Evolutionary conservation across 2,888 invertebrate species (phyloP).

Genomic region (Bembecia ichneumoniformis): DNA sequence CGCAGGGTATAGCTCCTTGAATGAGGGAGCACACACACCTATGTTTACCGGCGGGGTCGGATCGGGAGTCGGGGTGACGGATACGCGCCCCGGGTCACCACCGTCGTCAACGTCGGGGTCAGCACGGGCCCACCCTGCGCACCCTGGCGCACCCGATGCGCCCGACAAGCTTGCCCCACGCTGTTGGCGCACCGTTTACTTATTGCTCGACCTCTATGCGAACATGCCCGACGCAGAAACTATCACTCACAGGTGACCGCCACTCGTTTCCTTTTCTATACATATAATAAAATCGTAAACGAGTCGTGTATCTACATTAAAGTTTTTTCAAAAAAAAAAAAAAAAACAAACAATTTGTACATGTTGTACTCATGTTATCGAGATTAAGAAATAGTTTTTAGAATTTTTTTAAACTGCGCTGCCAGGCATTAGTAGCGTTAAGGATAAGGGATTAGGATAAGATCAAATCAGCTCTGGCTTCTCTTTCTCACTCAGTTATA

Average conservation of each 20-base stretch:
- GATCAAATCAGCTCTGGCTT: too few species aligned
- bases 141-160: slow-evolving; percentile 42
- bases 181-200: slow-evolving; percentile 96
- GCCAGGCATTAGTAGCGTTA: too few species aligned
- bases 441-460: too few species aligned
- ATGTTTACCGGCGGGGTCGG: slow-evolving; percentile 68
- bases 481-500: too few species aligned
- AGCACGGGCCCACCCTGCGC: slow-evolving; percentile 83
- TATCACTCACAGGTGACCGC: slow-evolving; percentile 77
- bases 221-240: slow-evolving; percentile 96
- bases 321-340: too few species aligned
- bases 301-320: too few species aligned
- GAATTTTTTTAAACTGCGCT: too few species aligned
- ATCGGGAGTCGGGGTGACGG: slow-evolving; percentile 11
- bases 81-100: slow-evolving; percentile 6
- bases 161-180: slow-evolving; percentile 74
- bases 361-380: background rate
- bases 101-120: slow-evolving; percentile 11
- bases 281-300: too few species aligned
- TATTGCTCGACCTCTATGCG: slow-evolving; percentile 92
- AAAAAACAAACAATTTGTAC: too few species aligned
- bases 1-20: slow-evolving; percentile 84
- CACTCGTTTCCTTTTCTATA: too few species aligned
- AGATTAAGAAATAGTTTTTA: too few species aligned
- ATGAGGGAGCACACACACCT: slow-evolving; percentile 81